phyloP scores from a whole-genome alignment of 1,140 invertebrate species.

The Bradysia coprophila region DNA sequence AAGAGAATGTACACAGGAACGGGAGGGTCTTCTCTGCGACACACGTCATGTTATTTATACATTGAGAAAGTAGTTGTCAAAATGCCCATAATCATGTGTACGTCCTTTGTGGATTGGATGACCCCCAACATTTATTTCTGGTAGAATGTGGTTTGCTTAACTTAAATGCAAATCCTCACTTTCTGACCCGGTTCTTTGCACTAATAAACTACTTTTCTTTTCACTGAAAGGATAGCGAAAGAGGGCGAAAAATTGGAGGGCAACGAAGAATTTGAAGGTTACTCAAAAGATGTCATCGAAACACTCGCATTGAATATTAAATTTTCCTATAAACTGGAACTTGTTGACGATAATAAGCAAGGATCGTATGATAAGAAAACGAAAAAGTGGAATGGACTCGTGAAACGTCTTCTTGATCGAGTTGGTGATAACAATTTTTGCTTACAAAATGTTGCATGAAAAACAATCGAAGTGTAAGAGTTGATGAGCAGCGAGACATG shows the following conservation, averaged over 20 bases:
- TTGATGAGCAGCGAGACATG: too few relatives aligned
- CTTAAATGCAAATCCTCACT: not conserved
- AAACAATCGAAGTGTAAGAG: too few relatives aligned
- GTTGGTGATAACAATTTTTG: constrained; percentile 28
- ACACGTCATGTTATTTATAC: too few relatives aligned
- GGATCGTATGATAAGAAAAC: constrained; percentile 49
- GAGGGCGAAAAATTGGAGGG: constrained; percentile 26
- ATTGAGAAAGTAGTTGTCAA: too few relatives aligned
- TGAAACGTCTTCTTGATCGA: constrained; percentile 58
- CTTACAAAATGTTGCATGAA: not conserved
- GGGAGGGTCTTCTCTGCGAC: too few relatives aligned
- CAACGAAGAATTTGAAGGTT: constrained; percentile 51
- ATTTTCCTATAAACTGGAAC: constrained; percentile 56
- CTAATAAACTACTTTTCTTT: not conserved
- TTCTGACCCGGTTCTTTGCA: not conserved
- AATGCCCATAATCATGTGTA: too few relatives aligned
- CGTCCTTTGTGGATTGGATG: too few relatives aligned
- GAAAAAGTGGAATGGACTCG: constrained; percentile 72
- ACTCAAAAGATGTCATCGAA: constrained; percentile 61
- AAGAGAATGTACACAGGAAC: too few relatives aligned
- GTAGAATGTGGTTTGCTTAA: not conserved
- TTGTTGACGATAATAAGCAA: constrained; percentile 50
- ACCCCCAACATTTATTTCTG: too few relatives aligned
- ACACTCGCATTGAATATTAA: constrained; percentile 50
- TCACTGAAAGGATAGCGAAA: constrained; percentile 6